Percentiles rank a stretch among this genome's conserved stretches.
Evolutionary conservation across 1,140 invertebrate species (phyloP).

Genomic region (Drosophila asahinai): DNA sequence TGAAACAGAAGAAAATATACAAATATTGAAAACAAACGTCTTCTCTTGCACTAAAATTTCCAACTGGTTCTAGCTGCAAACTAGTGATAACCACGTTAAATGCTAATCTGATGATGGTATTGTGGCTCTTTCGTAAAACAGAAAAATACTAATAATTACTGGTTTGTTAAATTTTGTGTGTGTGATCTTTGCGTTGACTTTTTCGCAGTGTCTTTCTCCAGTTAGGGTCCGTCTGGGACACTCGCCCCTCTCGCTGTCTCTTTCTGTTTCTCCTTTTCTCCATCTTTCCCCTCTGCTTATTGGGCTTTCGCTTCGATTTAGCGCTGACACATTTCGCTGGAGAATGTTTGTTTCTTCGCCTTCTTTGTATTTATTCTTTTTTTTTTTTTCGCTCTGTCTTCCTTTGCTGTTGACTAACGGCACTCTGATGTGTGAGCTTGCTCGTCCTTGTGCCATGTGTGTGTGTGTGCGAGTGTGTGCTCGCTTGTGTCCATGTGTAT

Average conservation of each 20-base stretch:
- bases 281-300: slow-evolving; percentile 40
- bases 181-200: background rate
- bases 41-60: no score
- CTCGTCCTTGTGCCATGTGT: slow-evolving; percentile 32
- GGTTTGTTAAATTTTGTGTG: background rate
- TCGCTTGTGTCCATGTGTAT: slow-evolving; percentile 35
- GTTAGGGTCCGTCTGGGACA: slow-evolving; percentile 16
- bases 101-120: no score
- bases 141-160: no score
- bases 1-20: no score
- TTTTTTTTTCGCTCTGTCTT: slow-evolving; percentile 12
- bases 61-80: no score
- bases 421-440: slow-evolving; percentile 52
- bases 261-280: background rate
- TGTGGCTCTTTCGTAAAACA: no score
- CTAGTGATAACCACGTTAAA: no score
- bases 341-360: slow-evolving; percentile 41
- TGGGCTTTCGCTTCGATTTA: slow-evolving; percentile 72
- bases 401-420: slow-evolving; percentile 59
- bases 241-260: background rate
- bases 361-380: background rate
- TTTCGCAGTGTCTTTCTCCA: background rate
- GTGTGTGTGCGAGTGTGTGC: slow-evolving; percentile 21
- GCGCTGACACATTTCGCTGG: slow-evolving; percentile 75
- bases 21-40: no score